A percentile compares a stretch with the other conserved stretches of the same genome.
These are phyloP conservation scores for Myotis pilosus DNA, from an alignment of 2,797 vertebrate genomes.

Conservation along the genomic window DNA sequence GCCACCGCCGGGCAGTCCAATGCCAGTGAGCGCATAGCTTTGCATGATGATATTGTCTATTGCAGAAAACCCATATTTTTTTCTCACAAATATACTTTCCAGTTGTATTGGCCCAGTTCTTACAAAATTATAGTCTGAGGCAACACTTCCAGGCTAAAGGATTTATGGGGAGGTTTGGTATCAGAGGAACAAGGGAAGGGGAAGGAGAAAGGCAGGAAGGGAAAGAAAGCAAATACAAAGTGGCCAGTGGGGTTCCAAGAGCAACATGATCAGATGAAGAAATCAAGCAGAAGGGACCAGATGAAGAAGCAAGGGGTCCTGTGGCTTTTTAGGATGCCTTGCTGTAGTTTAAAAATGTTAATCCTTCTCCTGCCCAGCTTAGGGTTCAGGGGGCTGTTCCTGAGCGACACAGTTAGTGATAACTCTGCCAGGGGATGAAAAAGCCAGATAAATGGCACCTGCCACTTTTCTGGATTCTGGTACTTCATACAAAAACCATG, in stretches of 20 bases:
- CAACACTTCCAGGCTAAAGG: not conserved
- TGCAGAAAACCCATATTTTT: not conserved
- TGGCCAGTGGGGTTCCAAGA: not conserved
- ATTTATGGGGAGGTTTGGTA: not conserved
- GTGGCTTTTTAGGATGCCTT: not conserved
- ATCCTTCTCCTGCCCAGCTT: not conserved
- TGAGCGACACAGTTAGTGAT: not conserved
- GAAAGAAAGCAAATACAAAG: not conserved
- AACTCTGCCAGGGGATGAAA: not conserved
- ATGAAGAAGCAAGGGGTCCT: not conserved
- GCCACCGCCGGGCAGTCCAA: no score
- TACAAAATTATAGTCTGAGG: not conserved
- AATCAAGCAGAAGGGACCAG: not conserved
- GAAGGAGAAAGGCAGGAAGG: not conserved
- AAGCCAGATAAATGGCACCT: not conserved
- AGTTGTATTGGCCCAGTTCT: not conserved
- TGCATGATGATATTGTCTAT: rapidly evolving
- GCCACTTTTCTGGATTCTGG: not conserved
- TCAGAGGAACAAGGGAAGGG: not conserved
- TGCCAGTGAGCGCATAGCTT: rapidly evolving
- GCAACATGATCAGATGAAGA: not conserved
- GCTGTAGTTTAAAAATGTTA: not conserved
- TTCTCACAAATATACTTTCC: not conserved
- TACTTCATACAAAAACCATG: not conserved
- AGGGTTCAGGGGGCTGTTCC: not conserved